Evolutionary conservation across 2,113 vertebrate genomes (phyloP), one percentile per base, ranked within the genome.

Genomic region (Cairina moschata): DNA sequence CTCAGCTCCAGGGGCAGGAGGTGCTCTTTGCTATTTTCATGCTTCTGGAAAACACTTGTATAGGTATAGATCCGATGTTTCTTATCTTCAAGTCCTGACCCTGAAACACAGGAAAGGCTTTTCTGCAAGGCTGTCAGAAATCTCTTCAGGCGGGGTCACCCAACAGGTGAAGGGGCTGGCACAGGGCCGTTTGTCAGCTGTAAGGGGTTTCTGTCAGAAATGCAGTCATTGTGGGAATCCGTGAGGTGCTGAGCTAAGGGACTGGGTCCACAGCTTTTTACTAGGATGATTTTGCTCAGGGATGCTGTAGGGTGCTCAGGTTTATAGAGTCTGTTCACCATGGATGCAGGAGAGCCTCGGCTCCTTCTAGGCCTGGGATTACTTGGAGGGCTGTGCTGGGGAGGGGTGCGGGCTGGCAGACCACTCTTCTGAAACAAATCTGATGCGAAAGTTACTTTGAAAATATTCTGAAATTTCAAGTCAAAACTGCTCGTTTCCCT

Each of bases 41-140:
- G 1, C 65, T 79, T 56, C 44, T 54, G 48, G 44, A 42, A 17
- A 81, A 77, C 11, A 0, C 50, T 62, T 11, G 23, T 22, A 40
- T 8, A 28, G 44, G 8, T 52, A 4, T 2, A 21, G 66, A 6
- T 69, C 13, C 4, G 11, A 5, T 66, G 16, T 46, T 66, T 36
- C 63, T 58, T 36, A 48, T 22, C 46, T 32, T 29, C 1, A 6
- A n/a, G 26, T 1, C 16, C 6, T 58, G 76, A 23, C 76, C 60
- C 73, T 52, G 25, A 38, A 88, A 7, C 1, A 0, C 4, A 1
- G 22, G 17, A 5, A 8, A 11, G 8, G 9, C 26, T 67, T 42
- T 38, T 22, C 52, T 58, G 16, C 17, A 4, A 11, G 26, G 34
- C 16, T 20, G 25, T 1, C 71, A 83, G 77, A 36, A 46, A 29